A percentile compares a stretch with the other conserved stretches of the same genome.
These are phyloP conservation scores for Saccopteryx bilineata DNA, from an alignment of 2,113 vertebrate species.

Conservation along the genomic window DNA sequence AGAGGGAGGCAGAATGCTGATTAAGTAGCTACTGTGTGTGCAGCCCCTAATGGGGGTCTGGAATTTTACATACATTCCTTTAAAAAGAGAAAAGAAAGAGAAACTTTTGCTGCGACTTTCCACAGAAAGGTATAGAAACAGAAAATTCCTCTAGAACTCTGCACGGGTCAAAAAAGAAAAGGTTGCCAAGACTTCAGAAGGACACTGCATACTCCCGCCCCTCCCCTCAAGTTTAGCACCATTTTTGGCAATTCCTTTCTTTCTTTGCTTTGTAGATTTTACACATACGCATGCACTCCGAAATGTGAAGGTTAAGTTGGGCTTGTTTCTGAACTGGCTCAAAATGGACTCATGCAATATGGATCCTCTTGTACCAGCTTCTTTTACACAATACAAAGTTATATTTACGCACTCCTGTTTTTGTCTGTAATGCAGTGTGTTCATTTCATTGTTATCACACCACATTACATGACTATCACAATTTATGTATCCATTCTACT, in stretches of 20 bases:
- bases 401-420: not conserved
- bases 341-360: not conserved
- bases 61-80: slow-evolving; percentile 17
- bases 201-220: not conserved
- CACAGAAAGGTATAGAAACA: not conserved
- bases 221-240: not conserved
- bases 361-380: not conserved
- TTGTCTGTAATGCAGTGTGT: not conserved
- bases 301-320: fast-evolving
- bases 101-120: not conserved
- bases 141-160: not conserved
- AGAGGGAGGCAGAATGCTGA: slow-evolving; percentile 26
- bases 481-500: not conserved
- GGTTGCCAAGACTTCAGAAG: not conserved
- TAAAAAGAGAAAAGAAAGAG: not conserved
- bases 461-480: not conserved
- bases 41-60: not conserved
- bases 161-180: not conserved
- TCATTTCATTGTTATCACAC: not conserved
- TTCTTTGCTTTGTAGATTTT: not conserved
- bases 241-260: not conserved
- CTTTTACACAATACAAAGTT: not conserved
- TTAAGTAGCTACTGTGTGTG: not conserved
- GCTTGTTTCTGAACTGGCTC: not conserved
- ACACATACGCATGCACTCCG: not conserved